Base-by-base conservation (phyloP, 1,140 invertebrate genomes). In the Drosophila ananassae region DNA sequence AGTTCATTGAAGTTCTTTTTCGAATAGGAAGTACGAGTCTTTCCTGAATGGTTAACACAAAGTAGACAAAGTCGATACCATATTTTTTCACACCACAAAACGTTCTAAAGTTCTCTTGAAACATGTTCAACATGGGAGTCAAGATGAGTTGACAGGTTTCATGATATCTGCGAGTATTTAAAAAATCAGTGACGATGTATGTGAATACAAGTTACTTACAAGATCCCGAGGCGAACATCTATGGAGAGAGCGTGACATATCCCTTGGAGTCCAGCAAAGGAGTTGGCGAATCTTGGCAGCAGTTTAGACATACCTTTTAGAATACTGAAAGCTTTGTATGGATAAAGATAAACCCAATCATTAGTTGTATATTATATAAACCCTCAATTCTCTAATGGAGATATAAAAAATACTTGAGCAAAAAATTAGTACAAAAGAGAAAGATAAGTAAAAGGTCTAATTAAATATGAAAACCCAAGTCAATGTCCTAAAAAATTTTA, bases 121-220 rank as follows among this genome's bases (percentile, higher is more conserved):
- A 81, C 1, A 87, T 78, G 2, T 63, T 51, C 24, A 85, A 39
- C 82, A 85, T 87, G 8, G 78, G 64, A 2, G 30, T 8, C 12
- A 87, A 25, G 10, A 85, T 47, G 5, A 48, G 13, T 2, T 53
- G 6, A 24, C 56, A 63, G 7, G 82, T 76, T 8, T 56, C 55
- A n/a, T 61, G 13, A 25, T 48, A 85, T 24, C 83, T 85, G 13
- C 2, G 17, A 46, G 24, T 52, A 47, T 24, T 57, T 22, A 10
- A 28, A 2, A 9, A 44, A 44, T 1, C 13, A 3, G 13, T 6
- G 13, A 17, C 5, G 0, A 12, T 13, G 0, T 1, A 9, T 6
- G 9, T 17, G 21, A 22, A 30, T 10, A 9, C 12, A 12, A 13
- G 1, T 0, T 30, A 69, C 82, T 53, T 56, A 85, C 82, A 82